Evolutionary conservation across 2,888 invertebrate genomes (phyloP).

Genomic region (Sclerodermus sp.): DNA sequence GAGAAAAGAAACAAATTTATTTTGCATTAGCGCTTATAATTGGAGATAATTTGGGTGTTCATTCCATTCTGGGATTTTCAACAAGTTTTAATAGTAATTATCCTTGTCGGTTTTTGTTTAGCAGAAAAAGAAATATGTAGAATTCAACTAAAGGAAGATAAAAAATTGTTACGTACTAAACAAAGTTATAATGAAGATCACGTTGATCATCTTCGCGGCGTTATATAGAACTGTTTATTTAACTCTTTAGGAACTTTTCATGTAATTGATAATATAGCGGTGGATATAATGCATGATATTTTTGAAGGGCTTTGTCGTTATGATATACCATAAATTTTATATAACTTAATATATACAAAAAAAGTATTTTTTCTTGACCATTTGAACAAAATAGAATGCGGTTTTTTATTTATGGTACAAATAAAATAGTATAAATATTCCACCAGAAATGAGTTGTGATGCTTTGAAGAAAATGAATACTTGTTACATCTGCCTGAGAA

Average conservation of each 20-base stretch:
- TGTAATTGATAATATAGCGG: slow-evolving; percentile 11
- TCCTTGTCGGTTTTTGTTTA: slow-evolving; percentile 14
- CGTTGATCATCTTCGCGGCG: slow-evolving; percentile 7
- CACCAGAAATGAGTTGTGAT: too few relatives aligned
- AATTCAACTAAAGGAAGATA: slow-evolving; percentile 5
- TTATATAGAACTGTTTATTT: slow-evolving; percentile 18
- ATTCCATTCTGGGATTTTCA: slow-evolving; percentile 11
- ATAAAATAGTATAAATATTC: too few relatives aligned
- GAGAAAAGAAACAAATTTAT: slow-evolving; percentile 9
- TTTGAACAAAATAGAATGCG: slow-evolving; percentile 18
- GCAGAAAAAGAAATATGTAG: slow-evolving; percentile 5
- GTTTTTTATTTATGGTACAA: too few relatives aligned
- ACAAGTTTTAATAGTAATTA: slow-evolving; percentile 12
- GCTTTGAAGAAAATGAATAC: too few relatives aligned
- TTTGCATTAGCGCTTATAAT: slow-evolving; percentile 9
- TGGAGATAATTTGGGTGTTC: slow-evolving; percentile 15
- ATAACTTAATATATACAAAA: slow-evolving; percentile 8
- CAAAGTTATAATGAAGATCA: not conserved
- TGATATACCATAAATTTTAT: slow-evolving; percentile 14
- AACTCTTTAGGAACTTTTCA: slow-evolving; percentile 18
- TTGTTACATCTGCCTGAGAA: too few relatives aligned
- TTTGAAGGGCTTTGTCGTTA: slow-evolving; percentile 19
- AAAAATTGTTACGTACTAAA: not conserved
- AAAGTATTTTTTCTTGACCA: slow-evolving; percentile 12
- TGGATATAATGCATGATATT: slow-evolving; percentile 22